These are phyloP conservation scores for Trididemnum miniatum DNA, from an alignment of 23 tunicate species.

Conservation along the genomic window DNA sequence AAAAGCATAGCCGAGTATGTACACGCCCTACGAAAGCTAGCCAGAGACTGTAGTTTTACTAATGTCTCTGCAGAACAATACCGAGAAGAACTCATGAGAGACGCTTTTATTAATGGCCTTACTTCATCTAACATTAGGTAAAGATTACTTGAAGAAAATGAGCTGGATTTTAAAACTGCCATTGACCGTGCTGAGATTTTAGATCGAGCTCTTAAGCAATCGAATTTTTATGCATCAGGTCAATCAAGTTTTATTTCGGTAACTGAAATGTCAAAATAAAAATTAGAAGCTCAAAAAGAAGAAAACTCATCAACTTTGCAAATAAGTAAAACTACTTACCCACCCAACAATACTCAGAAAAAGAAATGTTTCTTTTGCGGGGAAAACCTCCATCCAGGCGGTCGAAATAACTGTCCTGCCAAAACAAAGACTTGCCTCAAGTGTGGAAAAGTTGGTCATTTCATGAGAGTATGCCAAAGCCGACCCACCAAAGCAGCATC, in stretches of 20 bases:
- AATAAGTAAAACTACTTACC: no score
- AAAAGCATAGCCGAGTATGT: no score
- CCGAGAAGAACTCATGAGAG: neutral
- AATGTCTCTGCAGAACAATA: no score
- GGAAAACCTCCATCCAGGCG: slow-evolving; percentile 2
- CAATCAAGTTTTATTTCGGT: no score
- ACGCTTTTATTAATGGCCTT: slow-evolving; percentile 18
- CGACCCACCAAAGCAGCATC: neutral
- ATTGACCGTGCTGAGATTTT: neutral
- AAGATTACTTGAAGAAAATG: slow-evolving; percentile 1
- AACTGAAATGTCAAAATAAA: no score
- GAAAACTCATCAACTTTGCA: no score
- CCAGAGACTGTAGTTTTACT: no score
- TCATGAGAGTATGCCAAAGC: neutral
- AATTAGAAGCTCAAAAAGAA: no score
- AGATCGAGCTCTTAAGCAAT: slow-evolving; percentile 12
- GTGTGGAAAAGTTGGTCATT: neutral
- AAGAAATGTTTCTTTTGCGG: neutral
- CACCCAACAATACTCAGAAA: no score
- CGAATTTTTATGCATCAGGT: neutral
- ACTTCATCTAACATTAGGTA: neutral
- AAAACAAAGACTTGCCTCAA: neutral
- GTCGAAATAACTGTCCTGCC: neutral
- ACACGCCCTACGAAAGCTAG: no score
- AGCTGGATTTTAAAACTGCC: neutral